A percentile compares a stretch with the other conserved stretches of the same genome.
Evolutionary conservation across 2,888 invertebrate species (phyloP).

Genomic region (Callosobruchus maculatus): DNA sequence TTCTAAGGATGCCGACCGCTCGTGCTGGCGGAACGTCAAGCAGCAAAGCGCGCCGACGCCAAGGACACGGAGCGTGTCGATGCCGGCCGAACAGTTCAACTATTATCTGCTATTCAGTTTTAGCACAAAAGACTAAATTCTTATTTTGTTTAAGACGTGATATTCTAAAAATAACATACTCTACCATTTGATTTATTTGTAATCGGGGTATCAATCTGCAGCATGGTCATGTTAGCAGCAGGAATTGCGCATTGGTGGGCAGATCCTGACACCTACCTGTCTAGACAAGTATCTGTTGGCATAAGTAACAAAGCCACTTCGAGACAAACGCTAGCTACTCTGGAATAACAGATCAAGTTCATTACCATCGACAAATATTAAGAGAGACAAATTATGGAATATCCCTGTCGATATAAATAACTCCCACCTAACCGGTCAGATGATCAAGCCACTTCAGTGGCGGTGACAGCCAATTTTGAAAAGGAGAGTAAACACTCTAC

Average conservation of each 20-base stretch:
- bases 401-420: neutral
- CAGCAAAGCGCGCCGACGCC: no score
- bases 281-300: neutral
- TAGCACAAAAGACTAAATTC: no score
- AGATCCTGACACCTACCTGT: neutral
- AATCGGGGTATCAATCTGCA: no score
- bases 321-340: neutral
- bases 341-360: neutral
- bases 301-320: neutral
- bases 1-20: no score
- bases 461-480: neutral
- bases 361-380: neutral
- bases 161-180: no score
- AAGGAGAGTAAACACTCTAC: no score
- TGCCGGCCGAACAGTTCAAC: no score
- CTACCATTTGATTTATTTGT: no score
- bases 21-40: no score
- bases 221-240: neutral
- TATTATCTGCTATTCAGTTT: no score
- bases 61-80: no score
- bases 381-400: neutral
- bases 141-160: no score
- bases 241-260: neutral
- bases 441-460: neutral
- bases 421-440: neutral